phyloP scores from a whole-genome alignment of 2,797 vertebrate genomes.

The Buphagus erythrorhynchus region DNA sequence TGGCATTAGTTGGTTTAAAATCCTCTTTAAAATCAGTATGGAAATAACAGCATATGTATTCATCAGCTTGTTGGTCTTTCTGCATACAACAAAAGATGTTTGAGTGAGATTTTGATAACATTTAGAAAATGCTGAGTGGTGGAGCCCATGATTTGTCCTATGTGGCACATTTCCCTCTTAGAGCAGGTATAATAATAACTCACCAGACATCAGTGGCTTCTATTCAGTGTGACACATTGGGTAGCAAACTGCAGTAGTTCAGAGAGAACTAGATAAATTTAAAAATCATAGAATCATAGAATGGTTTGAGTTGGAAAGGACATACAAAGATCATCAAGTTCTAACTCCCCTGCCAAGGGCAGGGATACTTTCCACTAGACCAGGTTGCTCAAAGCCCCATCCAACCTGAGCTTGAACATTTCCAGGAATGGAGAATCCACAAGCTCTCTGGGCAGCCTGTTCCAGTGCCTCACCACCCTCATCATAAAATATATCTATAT shows the following conservation, averaged over 20 bases:
- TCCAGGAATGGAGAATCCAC: background rate
- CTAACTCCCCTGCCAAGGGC: rapidly evolving
- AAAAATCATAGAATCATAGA: background rate
- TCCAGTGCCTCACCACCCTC: background rate
- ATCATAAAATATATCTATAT: background rate
- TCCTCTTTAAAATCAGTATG: background rate
- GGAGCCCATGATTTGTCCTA: background rate
- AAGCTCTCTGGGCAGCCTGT: background rate
- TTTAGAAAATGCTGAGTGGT: background rate
- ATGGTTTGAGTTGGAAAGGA: background rate
- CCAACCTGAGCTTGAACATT: background rate
- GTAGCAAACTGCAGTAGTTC: background rate
- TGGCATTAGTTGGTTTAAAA: background rate
- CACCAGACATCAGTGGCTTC: background rate
- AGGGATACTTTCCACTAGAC: background rate
- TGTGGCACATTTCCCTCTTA: background rate
- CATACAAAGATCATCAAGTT: background rate
- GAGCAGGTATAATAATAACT: background rate
- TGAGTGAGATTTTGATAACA: background rate
- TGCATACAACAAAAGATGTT: background rate
- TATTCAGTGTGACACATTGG: background rate
- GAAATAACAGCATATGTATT: background rate
- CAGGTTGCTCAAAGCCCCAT: background rate
- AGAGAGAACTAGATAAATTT: background rate
- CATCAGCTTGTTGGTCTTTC: background rate